phyloP scores from a whole-genome alignment of 2,888 invertebrate species.

The Strigamia maritima region DNA sequence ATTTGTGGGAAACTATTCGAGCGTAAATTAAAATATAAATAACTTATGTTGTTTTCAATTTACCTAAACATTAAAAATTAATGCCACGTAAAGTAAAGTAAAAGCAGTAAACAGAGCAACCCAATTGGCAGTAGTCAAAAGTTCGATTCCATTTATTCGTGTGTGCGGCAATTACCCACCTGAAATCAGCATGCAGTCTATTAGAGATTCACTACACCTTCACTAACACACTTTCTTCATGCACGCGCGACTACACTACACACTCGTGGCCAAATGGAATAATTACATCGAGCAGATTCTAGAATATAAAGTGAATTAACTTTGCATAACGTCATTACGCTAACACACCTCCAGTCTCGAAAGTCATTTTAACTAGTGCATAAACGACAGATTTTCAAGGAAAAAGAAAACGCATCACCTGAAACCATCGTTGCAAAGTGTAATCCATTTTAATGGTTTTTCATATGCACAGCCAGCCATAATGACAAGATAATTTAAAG shows the following conservation, averaged over 20 bases:
- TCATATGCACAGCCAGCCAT: conserved; percentile 27
- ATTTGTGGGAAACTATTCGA: no score
- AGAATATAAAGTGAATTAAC: conserved; percentile 29
- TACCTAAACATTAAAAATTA: background rate
- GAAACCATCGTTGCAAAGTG: conserved; percentile 29
- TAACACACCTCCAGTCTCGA: conserved; percentile 27
- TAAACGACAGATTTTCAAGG: conserved; percentile 27
- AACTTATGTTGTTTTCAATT: background rate
- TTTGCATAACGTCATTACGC: conserved; percentile 27
- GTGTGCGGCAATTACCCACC: conserved; percentile 6
- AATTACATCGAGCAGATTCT: conserved; percentile 29
- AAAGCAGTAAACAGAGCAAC: background rate
- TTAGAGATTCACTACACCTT: conserved; percentile 27
- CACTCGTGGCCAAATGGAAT: conserved; percentile 22
- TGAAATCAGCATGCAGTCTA: conserved; percentile 27
- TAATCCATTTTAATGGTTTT: conserved; percentile 29
- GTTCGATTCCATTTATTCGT: background rate
- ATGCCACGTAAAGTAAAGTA: background rate
- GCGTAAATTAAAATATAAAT: no score
- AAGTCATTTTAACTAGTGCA: conserved; percentile 27
- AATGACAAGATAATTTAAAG: conserved; percentile 29
- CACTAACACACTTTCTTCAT: conserved; percentile 29
- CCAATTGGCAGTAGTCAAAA: conserved; percentile 1
- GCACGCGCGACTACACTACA: conserved; percentile 27
- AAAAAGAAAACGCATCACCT: conserved; percentile 29